These are phyloP conservation scores for Atethmia centrago DNA, from an alignment of 2,888 invertebrate genomes.

Conservation along the genomic window DNA sequence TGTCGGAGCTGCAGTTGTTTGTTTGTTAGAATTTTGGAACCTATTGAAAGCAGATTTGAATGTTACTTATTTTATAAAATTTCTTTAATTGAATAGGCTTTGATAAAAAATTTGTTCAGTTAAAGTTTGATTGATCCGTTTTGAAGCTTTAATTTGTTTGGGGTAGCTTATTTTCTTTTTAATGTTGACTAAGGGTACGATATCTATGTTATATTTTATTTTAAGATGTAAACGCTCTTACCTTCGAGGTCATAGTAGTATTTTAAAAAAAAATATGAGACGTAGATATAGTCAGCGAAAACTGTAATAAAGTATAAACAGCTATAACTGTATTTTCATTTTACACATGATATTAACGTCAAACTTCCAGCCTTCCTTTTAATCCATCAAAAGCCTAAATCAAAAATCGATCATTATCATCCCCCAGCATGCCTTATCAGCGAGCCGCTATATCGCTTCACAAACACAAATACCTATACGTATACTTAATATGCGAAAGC, in stretches of 20 bases:
- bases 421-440: conserved; percentile 43
- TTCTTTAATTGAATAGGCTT: conserved; percentile 37
- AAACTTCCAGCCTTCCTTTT: background rate
- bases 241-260: background rate
- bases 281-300: background rate
- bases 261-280: background rate
- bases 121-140: conserved; percentile 36
- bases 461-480: conserved; percentile 37
- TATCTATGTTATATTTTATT: background rate
- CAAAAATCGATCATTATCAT: conserved; percentile 55
- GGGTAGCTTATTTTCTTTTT: conserved; percentile 20
- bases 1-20: conserved; percentile 57
- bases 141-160: conserved; percentile 20
- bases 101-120: conserved; percentile 16
- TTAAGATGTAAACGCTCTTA: background rate
- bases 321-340: background rate
- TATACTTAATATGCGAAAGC: conserved; percentile 66
- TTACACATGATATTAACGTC: too few species aligned
- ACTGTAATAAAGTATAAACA: background rate
- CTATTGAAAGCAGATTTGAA: conserved; percentile 32
- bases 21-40: conserved; percentile 40
- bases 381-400: conserved; percentile 37
- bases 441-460: conserved; percentile 41
- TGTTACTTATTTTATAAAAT: conserved; percentile 39
- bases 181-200: background rate